These are phyloP conservation scores for Trogon surrucura DNA, from an alignment of 2,113 vertebrate genomes.

Conservation along the genomic window DNA sequence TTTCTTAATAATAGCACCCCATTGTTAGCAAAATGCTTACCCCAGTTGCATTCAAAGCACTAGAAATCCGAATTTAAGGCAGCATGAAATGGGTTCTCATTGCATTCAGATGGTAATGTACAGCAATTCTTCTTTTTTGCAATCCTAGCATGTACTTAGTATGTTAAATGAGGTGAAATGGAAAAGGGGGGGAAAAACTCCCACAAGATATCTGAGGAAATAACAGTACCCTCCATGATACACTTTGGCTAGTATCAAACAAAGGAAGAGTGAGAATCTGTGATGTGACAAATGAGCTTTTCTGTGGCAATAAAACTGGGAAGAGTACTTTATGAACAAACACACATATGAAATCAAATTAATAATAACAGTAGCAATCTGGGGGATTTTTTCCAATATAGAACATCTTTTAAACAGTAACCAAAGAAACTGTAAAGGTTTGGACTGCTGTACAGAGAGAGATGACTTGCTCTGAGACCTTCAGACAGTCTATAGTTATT, in stretches of 20 bases:
- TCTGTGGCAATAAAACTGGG: not conserved
- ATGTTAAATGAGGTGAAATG: conserved; percentile 30
- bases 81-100: conserved; percentile 37
- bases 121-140: not conserved
- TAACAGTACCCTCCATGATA: not conserved
- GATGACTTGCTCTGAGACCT: not conserved
- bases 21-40: conserved; percentile 50
- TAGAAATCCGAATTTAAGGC: conserved; percentile 52
- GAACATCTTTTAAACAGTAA: not conserved
- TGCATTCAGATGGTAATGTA: conserved; percentile 21
- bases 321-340: not conserved
- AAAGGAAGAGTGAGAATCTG: not conserved
- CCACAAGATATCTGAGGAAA: not conserved
- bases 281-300: not conserved
- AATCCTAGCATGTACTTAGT: not conserved
- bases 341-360: not conserved
- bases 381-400: not conserved
- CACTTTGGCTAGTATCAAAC: not conserved
- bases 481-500: not conserved
- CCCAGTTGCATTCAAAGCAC: conserved; percentile 9
- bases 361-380: not conserved
- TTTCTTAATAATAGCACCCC: conserved; percentile 58
- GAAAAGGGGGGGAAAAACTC: not conserved
- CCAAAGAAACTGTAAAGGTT: not conserved
- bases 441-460: not conserved